Percentiles rank a stretch among this genome's conserved stretches.
Conservation (phyloP, 2,797 vertebrate species). For the Arnoldichthys spilopterus region DNA sequence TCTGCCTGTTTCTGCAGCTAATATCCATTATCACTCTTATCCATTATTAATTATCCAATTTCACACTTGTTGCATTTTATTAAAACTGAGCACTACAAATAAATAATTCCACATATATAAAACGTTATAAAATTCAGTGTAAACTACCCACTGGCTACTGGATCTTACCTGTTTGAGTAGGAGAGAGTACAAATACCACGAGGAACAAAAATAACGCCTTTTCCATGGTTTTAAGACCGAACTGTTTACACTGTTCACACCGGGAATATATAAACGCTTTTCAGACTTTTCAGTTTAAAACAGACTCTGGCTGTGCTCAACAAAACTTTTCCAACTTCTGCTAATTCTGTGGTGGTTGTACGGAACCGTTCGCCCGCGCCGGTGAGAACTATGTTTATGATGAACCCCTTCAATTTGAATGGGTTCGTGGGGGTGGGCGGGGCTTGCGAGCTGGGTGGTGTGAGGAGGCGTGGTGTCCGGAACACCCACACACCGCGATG, state of each 20-base stretch:
- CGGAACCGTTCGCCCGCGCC: neutral
- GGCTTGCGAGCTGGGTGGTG: constrained; percentile 72
- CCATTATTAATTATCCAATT: too few species aligned
- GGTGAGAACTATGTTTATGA: constrained; percentile 57
- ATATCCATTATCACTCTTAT: neutral
- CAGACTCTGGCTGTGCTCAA: neutral
- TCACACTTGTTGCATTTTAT: neutral
- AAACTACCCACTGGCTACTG: neutral
- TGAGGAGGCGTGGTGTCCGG: constrained; percentile 67
- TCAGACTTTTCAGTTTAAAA: neutral
- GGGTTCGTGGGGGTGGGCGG: constrained; percentile 70
- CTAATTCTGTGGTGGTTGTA: neutral
- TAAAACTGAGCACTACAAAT: too few species aligned
- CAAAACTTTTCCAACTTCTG: neutral
- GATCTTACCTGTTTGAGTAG: constrained; percentile 71
- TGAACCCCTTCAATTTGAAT: constrained; percentile 75
- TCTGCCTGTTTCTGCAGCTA: neutral
- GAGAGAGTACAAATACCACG: constrained; percentile 58
- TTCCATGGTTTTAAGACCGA: constrained; percentile 59
- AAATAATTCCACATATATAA: too few species aligned
- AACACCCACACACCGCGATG: constrained; percentile 10
- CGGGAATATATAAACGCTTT: neutral
- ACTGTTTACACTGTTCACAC: neutral
- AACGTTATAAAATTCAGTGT: neutral
- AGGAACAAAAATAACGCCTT: constrained; percentile 44